These are phyloP conservation scores for Cnemophilus loriae DNA, from an alignment of 2,113 vertebrate species.

Conservation along the genomic window DNA sequence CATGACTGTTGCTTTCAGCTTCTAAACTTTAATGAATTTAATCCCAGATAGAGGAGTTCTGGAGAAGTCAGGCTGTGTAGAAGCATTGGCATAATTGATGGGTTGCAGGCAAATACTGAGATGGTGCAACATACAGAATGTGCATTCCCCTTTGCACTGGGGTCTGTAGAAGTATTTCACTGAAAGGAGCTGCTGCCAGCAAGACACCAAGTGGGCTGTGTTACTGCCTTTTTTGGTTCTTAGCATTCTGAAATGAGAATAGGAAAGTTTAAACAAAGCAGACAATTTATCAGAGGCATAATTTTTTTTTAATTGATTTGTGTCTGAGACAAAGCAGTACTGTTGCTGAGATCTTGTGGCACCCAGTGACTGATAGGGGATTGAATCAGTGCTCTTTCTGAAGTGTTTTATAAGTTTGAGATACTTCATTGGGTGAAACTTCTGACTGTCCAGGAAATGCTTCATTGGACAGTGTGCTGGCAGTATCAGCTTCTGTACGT, in stretches of 20 bases:
- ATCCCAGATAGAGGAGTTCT: not conserved
- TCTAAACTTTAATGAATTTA: not conserved
- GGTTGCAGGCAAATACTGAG: not conserved
- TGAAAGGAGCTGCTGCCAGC: not conserved
- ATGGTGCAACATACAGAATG: not conserved
- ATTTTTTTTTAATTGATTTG: not conserved
- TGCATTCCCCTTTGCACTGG: not conserved
- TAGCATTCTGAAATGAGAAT: not conserved
- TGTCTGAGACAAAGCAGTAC: not conserved
- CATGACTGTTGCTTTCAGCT: not conserved
- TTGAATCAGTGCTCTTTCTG: not conserved
- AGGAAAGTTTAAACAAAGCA: not conserved
- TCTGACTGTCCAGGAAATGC: not conserved
- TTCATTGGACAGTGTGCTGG: not conserved
- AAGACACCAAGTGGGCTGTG: not conserved
- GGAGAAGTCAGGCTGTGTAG: not conserved
- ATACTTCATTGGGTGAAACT: not conserved
- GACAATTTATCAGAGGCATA: not conserved
- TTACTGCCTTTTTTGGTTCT: not conserved
- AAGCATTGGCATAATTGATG: not conserved
- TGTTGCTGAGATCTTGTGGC: not conserved
- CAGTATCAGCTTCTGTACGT: not conserved
- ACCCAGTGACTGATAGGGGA: not conserved
- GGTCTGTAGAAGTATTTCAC: not conserved
- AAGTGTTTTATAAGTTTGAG: not conserved